Evolutionary conservation across 2,113 vertebrate genomes (phyloP).

Genomic region (Toxotes jaculatrix): DNA sequence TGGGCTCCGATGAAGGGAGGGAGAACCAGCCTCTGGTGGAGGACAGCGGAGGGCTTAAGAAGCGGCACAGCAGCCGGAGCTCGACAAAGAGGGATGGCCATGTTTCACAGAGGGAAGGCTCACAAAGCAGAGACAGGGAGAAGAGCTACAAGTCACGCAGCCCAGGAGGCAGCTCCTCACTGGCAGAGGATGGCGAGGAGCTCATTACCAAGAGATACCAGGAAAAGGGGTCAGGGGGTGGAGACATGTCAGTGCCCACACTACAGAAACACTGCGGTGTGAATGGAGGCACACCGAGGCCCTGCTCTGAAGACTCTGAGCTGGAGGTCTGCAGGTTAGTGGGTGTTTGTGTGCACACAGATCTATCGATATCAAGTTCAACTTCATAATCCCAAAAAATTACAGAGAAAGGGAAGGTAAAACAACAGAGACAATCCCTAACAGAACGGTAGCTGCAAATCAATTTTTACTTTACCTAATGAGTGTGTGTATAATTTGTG

Average conservation of each 20-base stretch:
- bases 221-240: constrained; percentile 80
- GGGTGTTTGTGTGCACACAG: neutral
- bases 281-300: constrained; percentile 46
- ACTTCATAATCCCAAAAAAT: neutral
- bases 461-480: neutral
- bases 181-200: constrained; percentile 69
- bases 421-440: neutral
- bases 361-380: neutral
- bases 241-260: constrained; percentile 73
- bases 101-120: constrained; percentile 26
- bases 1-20: constrained; percentile 75
- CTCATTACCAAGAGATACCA: constrained; percentile 79
- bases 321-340: constrained; percentile 95
- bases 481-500: neutral
- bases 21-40: constrained; percentile 61
- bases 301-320: constrained; percentile 84
- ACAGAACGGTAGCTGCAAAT: neutral
- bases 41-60: constrained; percentile 68
- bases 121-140: constrained; percentile 44
- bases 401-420: neutral
- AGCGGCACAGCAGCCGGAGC: constrained; percentile 49
- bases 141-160: constrained; percentile 36
- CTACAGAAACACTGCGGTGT: constrained; percentile 44
- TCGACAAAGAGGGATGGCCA: constrained; percentile 52
- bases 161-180: constrained; percentile 59